Evolutionary conservation across 2,113 vertebrate genomes (phyloP).

Genomic region (Neodontobutis hainanensis): DNA sequence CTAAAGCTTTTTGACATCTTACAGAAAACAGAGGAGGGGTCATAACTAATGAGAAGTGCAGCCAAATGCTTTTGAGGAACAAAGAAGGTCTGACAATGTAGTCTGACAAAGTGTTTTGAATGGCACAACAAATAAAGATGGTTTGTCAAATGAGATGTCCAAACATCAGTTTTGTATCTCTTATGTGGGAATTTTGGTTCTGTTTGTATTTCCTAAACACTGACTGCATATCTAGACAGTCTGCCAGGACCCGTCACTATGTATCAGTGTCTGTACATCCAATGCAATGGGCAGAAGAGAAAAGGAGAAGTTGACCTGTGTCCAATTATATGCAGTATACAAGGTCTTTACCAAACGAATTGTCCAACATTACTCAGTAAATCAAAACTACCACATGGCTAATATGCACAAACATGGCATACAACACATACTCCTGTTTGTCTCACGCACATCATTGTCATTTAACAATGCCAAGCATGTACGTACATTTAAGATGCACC

Average conservation of each 20-base stretch:
- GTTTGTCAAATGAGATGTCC: background rate
- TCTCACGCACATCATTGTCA: too few relatives aligned
- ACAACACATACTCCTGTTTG: too few relatives aligned
- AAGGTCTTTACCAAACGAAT: too few relatives aligned
- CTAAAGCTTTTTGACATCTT: conserved; percentile 16
- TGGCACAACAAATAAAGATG: conserved; percentile 10
- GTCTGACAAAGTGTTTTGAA: conserved; percentile 15
- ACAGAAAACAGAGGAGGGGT: background rate
- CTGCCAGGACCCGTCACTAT: background rate
- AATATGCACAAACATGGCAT: too few relatives aligned
- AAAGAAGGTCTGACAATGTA: background rate
- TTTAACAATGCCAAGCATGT: too few relatives aligned
- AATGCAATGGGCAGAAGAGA: too few relatives aligned
- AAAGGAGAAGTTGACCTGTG: too few relatives aligned
- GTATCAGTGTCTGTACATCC: background rate
- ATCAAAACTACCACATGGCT: too few relatives aligned
- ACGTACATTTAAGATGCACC: too few relatives aligned
- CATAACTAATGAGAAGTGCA: conserved; percentile 11
- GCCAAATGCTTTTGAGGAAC: background rate
- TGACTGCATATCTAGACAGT: background rate
- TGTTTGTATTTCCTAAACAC: background rate
- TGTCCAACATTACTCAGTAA: too few relatives aligned
- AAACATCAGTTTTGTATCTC: conserved; percentile 19
- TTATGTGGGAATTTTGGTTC: background rate
- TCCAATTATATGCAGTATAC: too few relatives aligned